Conservation (phyloP, 2,113 vertebrate species). For the Neofelis nebulosa region DNA sequence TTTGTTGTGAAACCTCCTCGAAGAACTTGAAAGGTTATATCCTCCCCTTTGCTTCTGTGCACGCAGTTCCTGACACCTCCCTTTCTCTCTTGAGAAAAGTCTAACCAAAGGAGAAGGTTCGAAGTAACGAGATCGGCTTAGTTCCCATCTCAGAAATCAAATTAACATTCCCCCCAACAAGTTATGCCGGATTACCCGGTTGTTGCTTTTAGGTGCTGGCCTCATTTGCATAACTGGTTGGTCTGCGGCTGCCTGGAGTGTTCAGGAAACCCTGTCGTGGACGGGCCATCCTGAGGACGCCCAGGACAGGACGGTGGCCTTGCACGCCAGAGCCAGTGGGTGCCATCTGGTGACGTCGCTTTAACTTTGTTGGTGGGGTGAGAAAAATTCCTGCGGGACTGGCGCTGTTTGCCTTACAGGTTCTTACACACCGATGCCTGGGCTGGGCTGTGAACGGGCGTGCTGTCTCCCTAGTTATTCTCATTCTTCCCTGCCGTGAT, state of each 20-base stretch:
- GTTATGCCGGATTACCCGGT: fast-evolving
- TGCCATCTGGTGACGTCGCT: neutral
- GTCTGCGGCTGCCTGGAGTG: neutral
- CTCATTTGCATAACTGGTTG: fast-evolving
- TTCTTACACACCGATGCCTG: too few relatives aligned
- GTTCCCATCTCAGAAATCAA: neutral
- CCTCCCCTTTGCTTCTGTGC: fast-evolving
- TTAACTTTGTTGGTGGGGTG: neutral
- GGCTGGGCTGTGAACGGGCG: fast-evolving
- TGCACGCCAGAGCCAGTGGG: neutral
- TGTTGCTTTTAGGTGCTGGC: fast-evolving
- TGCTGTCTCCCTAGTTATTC: neutral
- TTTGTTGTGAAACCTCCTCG: fast-evolving
- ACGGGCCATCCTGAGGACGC: neutral
- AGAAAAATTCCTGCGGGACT: neutral
- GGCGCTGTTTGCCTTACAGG: neutral
- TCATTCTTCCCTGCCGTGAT: neutral
- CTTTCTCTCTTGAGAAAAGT: too few relatives aligned
- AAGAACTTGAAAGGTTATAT: neutral
- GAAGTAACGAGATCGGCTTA: fast-evolving
- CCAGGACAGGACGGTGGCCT: neutral
- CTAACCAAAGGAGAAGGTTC: neutral
- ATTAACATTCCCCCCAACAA: fast-evolving
- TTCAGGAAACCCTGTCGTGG: neutral
- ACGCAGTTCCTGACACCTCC: fast-evolving